phyloP scores from a whole-genome alignment of 2,888 invertebrate genomes.

The Melipona bicolor region DNA sequence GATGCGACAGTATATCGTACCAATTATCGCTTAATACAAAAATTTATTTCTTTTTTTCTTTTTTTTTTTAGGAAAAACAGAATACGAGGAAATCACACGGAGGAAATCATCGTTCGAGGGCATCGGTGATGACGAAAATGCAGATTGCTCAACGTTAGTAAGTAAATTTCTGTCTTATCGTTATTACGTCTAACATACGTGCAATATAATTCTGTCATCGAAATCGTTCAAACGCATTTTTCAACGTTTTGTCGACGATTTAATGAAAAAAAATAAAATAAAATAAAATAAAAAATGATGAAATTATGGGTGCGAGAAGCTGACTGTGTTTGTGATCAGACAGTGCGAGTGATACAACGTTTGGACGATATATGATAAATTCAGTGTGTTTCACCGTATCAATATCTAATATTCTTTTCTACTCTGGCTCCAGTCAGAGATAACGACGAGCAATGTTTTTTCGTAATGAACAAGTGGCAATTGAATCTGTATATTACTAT shows the following conservation, averaged over 20 bases:
- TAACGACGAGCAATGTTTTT: constrained; percentile 56
- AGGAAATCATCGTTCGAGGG: constrained; percentile 65
- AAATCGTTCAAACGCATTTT: not conserved
- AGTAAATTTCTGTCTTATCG: constrained; percentile 50
- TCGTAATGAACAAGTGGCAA: constrained; percentile 28
- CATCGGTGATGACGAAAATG: constrained; percentile 69
- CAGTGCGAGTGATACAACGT: constrained; percentile 1
- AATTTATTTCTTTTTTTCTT: not conserved
- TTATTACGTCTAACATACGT: not conserved
- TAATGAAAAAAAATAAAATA: no score
- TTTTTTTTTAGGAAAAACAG: constrained; percentile 52
- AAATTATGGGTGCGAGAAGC: not conserved
- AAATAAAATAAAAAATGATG: not conserved
- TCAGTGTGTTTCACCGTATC: constrained; percentile 29
- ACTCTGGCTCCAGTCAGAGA: constrained; percentile 48
- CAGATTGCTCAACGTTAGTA: constrained; percentile 70
- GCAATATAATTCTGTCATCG: not conserved
- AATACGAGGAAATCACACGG: constrained; percentile 57
- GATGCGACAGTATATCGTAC: not conserved
- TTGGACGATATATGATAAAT: constrained; percentile 40
- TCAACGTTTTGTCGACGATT: not conserved
- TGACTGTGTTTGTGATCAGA: not conserved
- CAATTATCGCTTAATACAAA: not conserved
- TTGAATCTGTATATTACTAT: constrained; percentile 16
- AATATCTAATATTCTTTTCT: constrained; percentile 45